phyloP scores from a whole-genome alignment of 2,797 vertebrate genomes.

The Pangasius krempfi region DNA sequence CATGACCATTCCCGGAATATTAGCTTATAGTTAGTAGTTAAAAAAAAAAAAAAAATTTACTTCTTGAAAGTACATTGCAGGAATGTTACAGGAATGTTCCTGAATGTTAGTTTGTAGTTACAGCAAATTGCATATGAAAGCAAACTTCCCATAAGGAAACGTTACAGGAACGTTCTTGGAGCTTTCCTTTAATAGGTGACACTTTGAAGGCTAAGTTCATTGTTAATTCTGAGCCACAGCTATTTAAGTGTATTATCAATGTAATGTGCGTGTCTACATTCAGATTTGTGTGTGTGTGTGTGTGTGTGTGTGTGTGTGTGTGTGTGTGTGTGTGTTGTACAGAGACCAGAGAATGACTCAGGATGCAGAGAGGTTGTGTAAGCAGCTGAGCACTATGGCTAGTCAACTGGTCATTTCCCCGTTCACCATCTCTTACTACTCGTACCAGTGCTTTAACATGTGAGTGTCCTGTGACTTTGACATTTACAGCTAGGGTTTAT shows the following conservation, averaged over 20 bases:
- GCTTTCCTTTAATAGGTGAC: not conserved
- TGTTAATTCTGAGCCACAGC: too few species aligned
- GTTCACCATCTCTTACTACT: conserved; percentile 91
- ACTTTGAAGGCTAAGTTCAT: not conserved
- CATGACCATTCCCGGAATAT: not conserved
- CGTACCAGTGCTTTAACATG: conserved; percentile 92
- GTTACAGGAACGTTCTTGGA: not conserved
- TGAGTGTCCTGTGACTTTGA: conserved; percentile 56
- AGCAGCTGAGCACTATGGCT: conserved; percentile 90
- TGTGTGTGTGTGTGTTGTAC: conserved; percentile 32
- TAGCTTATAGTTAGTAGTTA: not conserved
- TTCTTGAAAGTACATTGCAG: too few species aligned
- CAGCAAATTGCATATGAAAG: not conserved
- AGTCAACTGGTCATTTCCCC: conserved; percentile 88
- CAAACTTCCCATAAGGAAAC: not conserved
- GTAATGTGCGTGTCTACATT: not conserved
- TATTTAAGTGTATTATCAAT: not conserved
- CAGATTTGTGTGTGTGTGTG: conserved; percentile 6
- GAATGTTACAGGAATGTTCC: not conserved
- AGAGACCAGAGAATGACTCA: conserved; percentile 98
- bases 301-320: conserved; percentile 15
- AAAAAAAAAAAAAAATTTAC: not conserved
- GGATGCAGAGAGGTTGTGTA: conserved; percentile 91
- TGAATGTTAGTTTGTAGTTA: not conserved
- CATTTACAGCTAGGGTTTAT: not conserved